phyloP scores from a whole-genome alignment of 2,113 vertebrate species.

The Baryphthengus martii region DNA sequence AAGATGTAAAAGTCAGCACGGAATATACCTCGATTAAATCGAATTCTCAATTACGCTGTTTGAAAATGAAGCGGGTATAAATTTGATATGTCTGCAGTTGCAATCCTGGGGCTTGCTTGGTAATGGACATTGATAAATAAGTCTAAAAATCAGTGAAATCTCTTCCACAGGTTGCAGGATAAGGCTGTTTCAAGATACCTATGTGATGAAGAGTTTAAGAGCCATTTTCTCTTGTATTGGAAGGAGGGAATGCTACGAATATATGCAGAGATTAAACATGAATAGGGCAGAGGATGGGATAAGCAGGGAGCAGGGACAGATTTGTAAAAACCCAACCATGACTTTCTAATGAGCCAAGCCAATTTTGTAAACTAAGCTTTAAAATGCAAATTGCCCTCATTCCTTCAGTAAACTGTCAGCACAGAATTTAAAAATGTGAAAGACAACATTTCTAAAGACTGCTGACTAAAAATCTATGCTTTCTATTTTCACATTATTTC shows the following conservation, averaged over 20 bases:
- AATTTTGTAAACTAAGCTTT: neutral
- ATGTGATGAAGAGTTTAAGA: neutral
- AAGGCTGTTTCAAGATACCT: neutral
- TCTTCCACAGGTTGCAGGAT: neutral
- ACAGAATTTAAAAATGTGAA: neutral
- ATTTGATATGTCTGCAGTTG: neutral
- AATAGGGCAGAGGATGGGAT: neutral
- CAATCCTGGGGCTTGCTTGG: neutral
- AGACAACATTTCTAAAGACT: neutral
- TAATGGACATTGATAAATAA: neutral
- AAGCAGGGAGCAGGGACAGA: neutral
- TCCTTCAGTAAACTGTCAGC: neutral
- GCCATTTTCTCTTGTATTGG: neutral
- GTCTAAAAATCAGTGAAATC: neutral
- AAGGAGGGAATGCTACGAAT: neutral
- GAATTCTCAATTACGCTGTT: neutral
- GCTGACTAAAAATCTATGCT: neutral
- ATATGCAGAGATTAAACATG: neutral
- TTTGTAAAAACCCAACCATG: neutral
- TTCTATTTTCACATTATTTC: constrained; percentile 18
- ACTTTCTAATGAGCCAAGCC: neutral
- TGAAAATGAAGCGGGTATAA: neutral
- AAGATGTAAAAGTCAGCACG: neutral
- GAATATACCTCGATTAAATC: neutral
- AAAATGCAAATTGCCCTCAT: neutral